Percentiles rank a stretch among this genome's conserved stretches.
These are phyloP conservation scores for Drosophila hamatofila DNA, from an alignment of 2,888 invertebrate genomes.

Conservation along the genomic window DNA sequence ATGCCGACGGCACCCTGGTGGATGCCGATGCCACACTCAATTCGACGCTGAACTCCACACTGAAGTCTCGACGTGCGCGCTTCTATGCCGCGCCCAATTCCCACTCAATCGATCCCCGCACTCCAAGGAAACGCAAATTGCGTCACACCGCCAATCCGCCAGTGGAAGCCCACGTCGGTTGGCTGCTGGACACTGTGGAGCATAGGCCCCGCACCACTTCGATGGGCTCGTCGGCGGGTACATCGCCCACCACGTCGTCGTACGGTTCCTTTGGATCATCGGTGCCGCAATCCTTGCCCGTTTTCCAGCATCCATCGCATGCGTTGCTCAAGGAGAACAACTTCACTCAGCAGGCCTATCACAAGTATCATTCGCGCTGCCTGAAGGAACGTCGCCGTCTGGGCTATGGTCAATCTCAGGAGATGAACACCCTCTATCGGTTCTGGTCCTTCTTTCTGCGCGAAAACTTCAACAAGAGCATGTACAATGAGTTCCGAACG, in stretches of 20 bases:
- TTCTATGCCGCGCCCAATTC: constrained; percentile 98
- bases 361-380: constrained; percentile 97
- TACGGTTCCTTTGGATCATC: constrained; percentile 89
- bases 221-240: constrained; percentile 92
- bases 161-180: constrained; percentile 97
- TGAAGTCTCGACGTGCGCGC: constrained; percentile 88
- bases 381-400: constrained; percentile 94
- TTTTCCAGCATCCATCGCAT: constrained; percentile 98
- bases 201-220: constrained; percentile 92
- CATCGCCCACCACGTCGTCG: constrained; percentile 88
- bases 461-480: constrained; percentile 98
- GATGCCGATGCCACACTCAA: constrained; percentile 70
- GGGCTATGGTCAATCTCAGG: constrained; percentile 97
- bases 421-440: constrained; percentile 99
- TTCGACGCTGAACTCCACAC: constrained; percentile 78
- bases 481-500: constrained; percentile 97
- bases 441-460: constrained; percentile 99
- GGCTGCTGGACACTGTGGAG: constrained; percentile 97
- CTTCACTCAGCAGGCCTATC: constrained; percentile 98
- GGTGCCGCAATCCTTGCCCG: constrained; percentile 92
- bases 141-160: constrained; percentile 97
- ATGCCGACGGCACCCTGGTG: constrained; percentile 60
- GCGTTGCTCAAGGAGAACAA: constrained; percentile 97
- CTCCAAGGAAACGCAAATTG: constrained; percentile 94
- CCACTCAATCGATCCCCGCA: constrained; percentile 87